Base-by-base conservation (phyloP, 2,797 vertebrate genomes). In the Channa striata region DNA sequence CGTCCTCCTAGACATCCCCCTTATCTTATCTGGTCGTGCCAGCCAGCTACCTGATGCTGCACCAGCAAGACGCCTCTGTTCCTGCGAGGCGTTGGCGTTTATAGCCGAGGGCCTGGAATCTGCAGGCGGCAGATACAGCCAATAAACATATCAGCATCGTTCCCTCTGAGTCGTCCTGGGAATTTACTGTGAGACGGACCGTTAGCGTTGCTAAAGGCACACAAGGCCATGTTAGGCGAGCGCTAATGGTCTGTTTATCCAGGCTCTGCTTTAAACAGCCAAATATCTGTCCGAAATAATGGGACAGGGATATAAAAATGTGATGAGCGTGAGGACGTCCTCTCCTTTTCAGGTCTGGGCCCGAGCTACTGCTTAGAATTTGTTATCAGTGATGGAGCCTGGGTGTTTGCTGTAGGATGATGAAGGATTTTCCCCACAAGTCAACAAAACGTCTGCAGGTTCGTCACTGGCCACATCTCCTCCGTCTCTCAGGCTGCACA, bases 131-230 rank as follows among this genome's bases (percentile, higher is more conserved):
- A 91, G 93, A 95, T 93, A 93, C 85, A 76, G 91, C 89, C 90
- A 92, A 92, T 91, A 91, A 93, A 93, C 84, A 91, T 80, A 90
- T 91, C 90, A 87, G 89, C 80, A 86, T 91, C 86, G 66, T 83
- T 91, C 75, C 79, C 86, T 68, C 72, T 81, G 79, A 87, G 59
- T 56, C 49, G 30, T 68, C 80, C 51, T 53, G 51, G 59, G 83
- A 86, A 93, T 94, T 93, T 92, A 92, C 83, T 60, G 84, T 70
- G 54, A 85, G 80, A 85, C 59, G 51, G 64, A 23, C 77, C 25
- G 74, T 84, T 87, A 85, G 76, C 63, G 19, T 68, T 68, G 75
- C 68, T 59, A 62, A 72, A 89, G 78, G 75, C 83, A 74, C 83
- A 87, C 77, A 77, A 68, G 81, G 85, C 83, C 70, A 51, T 76